Conservation (phyloP, 2,888 invertebrate genomes). For the Operophtera brumata region DNA sequence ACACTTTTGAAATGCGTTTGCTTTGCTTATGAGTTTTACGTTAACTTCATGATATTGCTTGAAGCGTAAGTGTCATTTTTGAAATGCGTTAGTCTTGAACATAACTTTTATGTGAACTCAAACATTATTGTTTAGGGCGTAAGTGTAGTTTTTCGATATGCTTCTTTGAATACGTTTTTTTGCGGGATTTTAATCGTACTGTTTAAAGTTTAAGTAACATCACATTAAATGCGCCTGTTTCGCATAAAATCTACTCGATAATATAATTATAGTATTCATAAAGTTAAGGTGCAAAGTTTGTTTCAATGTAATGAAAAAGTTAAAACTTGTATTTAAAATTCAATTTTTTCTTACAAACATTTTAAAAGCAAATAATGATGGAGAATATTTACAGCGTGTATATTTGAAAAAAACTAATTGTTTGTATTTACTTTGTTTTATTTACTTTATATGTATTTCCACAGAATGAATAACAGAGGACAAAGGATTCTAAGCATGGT, state of each 20-base stretch:
- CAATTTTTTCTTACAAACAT: not conserved
- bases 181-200: not conserved
- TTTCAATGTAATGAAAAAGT: not conserved
- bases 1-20: not conserved
- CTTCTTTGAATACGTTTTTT: not conserved
- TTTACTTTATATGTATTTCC: not conserved
- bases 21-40: not conserved
- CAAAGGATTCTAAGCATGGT: constrained; percentile 5
- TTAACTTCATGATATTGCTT: not conserved
- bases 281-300: not conserved
- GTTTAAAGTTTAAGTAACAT: not conserved
- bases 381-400: not conserved
- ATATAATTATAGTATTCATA: not conserved
- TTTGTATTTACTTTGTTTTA: not conserved
- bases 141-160: not conserved
- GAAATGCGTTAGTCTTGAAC: not conserved
- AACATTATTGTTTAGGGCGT: not conserved
- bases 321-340: not conserved
- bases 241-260: not conserved
- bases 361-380: not conserved
- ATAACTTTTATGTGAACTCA: not conserved
- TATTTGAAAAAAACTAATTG: not conserved
- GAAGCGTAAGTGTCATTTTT: not conserved
- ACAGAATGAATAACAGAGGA: constrained; percentile 6
- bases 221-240: not conserved